Percentiles rank a stretch among this genome's conserved stretches.
Evolutionary conservation across 2,888 invertebrate species (phyloP).

Genomic region (Alloplasta piceator): DNA sequence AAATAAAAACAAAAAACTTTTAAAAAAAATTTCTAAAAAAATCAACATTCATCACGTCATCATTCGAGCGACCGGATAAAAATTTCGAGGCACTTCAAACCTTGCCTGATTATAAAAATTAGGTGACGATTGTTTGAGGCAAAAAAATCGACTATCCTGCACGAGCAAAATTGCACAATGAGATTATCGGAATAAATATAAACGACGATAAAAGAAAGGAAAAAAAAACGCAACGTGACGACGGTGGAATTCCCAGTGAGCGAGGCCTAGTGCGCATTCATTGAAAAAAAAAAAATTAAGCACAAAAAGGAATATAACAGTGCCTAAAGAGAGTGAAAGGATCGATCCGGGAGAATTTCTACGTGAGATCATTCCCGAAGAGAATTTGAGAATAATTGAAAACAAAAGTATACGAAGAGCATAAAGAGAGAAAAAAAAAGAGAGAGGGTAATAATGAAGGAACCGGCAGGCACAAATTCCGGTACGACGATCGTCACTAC

Average conservation of each 20-base stretch:
- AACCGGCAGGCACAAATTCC: conserved; percentile 73
- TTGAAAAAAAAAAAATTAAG: not conserved
- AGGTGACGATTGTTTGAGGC: not conserved
- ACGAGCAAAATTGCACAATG: conserved; percentile 1
- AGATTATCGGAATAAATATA: conserved; percentile 14
- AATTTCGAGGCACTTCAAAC: conserved; percentile 18
- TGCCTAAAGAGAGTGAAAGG: conserved; percentile 3
- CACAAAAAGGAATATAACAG: not conserved
- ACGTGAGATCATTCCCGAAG: not conserved
- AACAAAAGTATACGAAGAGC: too few relatives aligned
- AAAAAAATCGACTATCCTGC: not conserved
- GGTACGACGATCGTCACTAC: conserved; percentile 71
- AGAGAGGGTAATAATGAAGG: conserved; percentile 72
- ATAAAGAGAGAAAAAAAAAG: conserved; percentile 19
- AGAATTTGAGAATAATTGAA: conserved; percentile 21
- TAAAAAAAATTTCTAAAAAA: too few relatives aligned
- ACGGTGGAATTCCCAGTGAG: conserved; percentile 17
- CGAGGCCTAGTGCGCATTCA: not conserved
- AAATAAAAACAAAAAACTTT: too few relatives aligned
- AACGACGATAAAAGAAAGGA: not conserved
- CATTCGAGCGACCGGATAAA: too few relatives aligned
- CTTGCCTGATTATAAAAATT: conserved; percentile 7
- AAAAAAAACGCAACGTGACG: not conserved
- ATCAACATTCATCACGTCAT: too few relatives aligned
- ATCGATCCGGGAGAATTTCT: conserved; percentile 11